phyloP scores from a whole-genome alignment of 2,888 invertebrate species.

The Holacanthella duospinosa region DNA sequence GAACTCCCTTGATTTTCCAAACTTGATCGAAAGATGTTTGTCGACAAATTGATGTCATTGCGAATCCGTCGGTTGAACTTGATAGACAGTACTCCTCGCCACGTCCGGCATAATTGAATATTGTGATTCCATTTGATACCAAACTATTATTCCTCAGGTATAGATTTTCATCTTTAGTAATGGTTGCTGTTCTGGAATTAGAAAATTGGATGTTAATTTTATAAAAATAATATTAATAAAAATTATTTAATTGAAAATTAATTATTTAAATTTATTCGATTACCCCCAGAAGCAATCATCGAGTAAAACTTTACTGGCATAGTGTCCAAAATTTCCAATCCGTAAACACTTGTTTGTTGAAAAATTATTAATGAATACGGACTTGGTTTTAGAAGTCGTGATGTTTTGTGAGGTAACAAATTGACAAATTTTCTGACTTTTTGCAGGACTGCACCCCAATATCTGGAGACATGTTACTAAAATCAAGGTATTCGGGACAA shows the following conservation, averaged over 20 bases:
- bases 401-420: neutral
- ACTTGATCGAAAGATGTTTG: conserved; percentile 25
- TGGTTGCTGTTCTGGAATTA: conserved; percentile 16
- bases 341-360: conserved; percentile 29
- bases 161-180: conserved; percentile 24
- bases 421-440: neutral
- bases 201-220: neutral
- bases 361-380: conserved; percentile 25
- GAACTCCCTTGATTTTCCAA: conserved; percentile 27
- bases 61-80: conserved; percentile 3
- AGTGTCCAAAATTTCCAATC: conserved; percentile 26
- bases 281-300: conserved; percentile 31
- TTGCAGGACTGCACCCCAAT: too few species aligned
- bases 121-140: conserved; percentile 13
- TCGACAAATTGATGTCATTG: conserved; percentile 21
- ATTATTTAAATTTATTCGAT: neutral
- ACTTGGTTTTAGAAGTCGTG: neutral
- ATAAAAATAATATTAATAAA: neutral
- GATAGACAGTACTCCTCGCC: conserved; percentile 26
- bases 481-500: too few species aligned
- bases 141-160: conserved; percentile 14
- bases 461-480: too few species aligned
- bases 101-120: conserved; percentile 18
- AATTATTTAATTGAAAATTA: neutral
- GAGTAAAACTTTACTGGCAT: conserved; percentile 23